Percentiles rank a stretch among this genome's conserved stretches.
Evolutionary conservation across 1,140 invertebrate species (phyloP).

Genomic region (Helicoverpa zea): DNA sequence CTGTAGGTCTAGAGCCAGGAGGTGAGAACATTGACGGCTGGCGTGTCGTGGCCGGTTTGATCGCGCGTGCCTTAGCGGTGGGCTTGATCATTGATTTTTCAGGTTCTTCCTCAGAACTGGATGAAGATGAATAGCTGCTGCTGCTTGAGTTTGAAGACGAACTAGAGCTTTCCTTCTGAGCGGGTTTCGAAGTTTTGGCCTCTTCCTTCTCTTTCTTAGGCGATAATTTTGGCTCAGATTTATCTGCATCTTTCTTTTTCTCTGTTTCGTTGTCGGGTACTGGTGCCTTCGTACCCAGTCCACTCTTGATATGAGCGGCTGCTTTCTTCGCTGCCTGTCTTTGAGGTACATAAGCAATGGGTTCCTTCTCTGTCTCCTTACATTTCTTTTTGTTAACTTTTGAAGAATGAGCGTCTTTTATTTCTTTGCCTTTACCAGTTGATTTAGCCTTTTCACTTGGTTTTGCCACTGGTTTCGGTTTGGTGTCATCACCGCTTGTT

Average conservation of each 20-base stretch:
- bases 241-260: slow-evolving; percentile 81
- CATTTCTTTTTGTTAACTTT: slow-evolving; percentile 88
- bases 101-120: slow-evolving; percentile 85
- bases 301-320: slow-evolving; percentile 95
- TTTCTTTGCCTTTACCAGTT: slow-evolving; percentile 72
- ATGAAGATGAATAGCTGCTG: slow-evolving; percentile 84
- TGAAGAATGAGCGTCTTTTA: slow-evolving; percentile 65
- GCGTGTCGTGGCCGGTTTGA: slow-evolving; percentile 72
- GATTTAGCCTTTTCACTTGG: slow-evolving; percentile 53
- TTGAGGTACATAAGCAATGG: slow-evolving; percentile 95
- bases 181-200: slow-evolving; percentile 67
- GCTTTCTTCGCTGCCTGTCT: slow-evolving; percentile 96
- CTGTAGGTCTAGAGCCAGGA: slow-evolving; percentile 80
- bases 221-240: slow-evolving; percentile 67
- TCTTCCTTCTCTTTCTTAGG: slow-evolving; percentile 77
- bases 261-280: slow-evolving; percentile 84
- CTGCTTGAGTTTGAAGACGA: slow-evolving; percentile 83
- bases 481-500: slow-evolving; percentile 76
- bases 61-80: slow-evolving; percentile 77
- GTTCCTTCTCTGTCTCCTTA: slow-evolving; percentile 88
- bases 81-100: slow-evolving; percentile 79
- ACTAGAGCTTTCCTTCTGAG: slow-evolving; percentile 80
- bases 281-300: slow-evolving; percentile 88
- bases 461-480: slow-evolving; percentile 77
- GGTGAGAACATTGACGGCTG: slow-evolving; percentile 83